phyloP scores from a whole-genome alignment of 2,113 vertebrate species.

The Periophthalmodon schlosseri region DNA sequence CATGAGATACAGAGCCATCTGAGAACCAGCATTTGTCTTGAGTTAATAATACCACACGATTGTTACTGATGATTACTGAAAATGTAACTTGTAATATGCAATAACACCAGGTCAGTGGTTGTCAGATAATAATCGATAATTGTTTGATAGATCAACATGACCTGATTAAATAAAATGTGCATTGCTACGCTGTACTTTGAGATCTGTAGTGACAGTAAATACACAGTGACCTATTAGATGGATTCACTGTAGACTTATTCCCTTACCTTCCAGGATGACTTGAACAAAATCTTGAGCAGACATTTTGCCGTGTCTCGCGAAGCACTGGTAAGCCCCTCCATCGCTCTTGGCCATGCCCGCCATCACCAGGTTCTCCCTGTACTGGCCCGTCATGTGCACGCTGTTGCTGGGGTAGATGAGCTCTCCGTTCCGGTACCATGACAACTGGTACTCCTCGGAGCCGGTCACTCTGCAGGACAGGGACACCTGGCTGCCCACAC shows the following conservation, averaged over 20 bases:
- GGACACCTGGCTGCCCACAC: constrained; percentile 95
- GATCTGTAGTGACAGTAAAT: too few relatives aligned
- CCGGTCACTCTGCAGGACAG: constrained; percentile 92
- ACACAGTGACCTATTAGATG: too few relatives aligned
- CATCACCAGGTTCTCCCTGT: constrained; percentile 93
- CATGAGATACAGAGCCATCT: too few relatives aligned
- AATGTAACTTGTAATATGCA: too few relatives aligned
- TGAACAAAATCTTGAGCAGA: constrained; percentile 96
- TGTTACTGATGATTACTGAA: too few relatives aligned
- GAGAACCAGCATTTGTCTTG: too few relatives aligned
- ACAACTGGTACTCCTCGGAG: constrained; percentile 91
- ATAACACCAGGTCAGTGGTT: too few relatives aligned
- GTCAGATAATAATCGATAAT: background rate
- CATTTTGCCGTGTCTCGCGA: constrained; percentile 92
- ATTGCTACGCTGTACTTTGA: too few relatives aligned
- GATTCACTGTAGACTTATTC: background rate
- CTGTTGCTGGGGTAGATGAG: constrained; percentile 91
- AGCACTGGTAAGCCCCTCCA: constrained; percentile 97
- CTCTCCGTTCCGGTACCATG: constrained; percentile 96
- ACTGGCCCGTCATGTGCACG: constrained; percentile 88
- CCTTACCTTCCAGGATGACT: constrained; percentile 90
- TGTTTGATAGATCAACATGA: background rate
- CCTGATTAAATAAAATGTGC: too few relatives aligned
- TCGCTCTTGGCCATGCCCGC: constrained; percentile 97
- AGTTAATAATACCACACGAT: too few relatives aligned